Conservation (phyloP, 2,113 vertebrate genomes). For the Heliornis fulica region DNA sequence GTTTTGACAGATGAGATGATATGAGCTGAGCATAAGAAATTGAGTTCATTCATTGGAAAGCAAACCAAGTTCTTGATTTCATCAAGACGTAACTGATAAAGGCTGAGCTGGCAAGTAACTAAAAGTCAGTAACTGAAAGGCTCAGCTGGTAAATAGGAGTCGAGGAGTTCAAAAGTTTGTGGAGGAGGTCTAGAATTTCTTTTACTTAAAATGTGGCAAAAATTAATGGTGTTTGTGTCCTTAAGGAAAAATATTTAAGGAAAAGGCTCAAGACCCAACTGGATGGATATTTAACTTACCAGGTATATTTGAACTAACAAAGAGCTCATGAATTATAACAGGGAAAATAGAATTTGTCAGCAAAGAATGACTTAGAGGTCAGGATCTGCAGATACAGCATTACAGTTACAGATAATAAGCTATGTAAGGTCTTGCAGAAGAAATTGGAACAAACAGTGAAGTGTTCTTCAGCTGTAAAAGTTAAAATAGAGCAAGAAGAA, state of each 20-base stretch:
- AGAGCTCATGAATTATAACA: background rate
- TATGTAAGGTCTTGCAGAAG: background rate
- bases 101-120: background rate
- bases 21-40: background rate
- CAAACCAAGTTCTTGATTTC: background rate
- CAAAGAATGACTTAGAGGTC: background rate
- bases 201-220: background rate
- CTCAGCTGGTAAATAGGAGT: background rate
- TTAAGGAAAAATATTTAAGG: background rate
- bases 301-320: background rate
- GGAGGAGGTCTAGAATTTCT: background rate
- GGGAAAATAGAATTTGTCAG: background rate
- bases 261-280: background rate
- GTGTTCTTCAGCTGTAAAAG: background rate
- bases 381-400: background rate
- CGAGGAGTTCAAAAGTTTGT: background rate
- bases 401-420: background rate
- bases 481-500: background rate
- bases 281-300: background rate
- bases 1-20: background rate
- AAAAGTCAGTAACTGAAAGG: background rate
- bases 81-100: background rate
- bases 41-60: background rate
- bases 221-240: background rate
- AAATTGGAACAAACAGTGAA: background rate